Conservation (phyloP, 2,888 invertebrate species). For the Acrobasis repandana region DNA sequence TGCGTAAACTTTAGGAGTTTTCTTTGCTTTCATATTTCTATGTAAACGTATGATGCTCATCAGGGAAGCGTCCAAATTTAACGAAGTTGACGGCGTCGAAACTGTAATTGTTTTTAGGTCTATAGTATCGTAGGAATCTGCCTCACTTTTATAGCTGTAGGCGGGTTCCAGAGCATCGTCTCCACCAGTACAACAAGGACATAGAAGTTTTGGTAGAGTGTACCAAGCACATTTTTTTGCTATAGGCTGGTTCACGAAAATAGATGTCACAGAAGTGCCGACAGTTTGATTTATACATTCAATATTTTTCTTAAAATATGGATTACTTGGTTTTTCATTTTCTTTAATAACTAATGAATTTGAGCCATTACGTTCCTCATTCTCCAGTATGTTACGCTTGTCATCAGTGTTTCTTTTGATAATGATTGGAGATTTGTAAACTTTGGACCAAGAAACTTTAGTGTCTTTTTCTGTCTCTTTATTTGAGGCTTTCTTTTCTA, state of each 20-base stretch:
- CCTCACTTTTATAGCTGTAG: slow-evolving; percentile 37
- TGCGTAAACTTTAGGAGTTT: slow-evolving; percentile 42
- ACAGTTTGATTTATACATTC: slow-evolving; percentile 36
- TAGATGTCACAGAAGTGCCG: slow-evolving; percentile 43
- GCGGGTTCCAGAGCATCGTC: slow-evolving; percentile 35
- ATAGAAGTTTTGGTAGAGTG: slow-evolving; percentile 47
- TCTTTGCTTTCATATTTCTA: slow-evolving; percentile 42
- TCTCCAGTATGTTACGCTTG: slow-evolving; percentile 24
- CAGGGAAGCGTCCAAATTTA: slow-evolving; percentile 58
- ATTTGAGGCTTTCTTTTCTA: slow-evolving; percentile 25
- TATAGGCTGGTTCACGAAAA: slow-evolving; percentile 31
- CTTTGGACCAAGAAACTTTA: slow-evolving; percentile 55
- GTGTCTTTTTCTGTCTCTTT: slow-evolving; percentile 26
- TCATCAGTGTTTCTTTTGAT: slow-evolving; percentile 32
- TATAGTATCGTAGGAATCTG: slow-evolving; percentile 59
- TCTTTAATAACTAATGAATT: neutral
- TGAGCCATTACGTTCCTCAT: neutral
- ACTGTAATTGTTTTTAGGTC: slow-evolving; percentile 46
- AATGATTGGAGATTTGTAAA: slow-evolving; percentile 48
- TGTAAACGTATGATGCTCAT: slow-evolving; percentile 59
- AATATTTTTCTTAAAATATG: neutral
- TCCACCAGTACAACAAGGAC: slow-evolving; percentile 62
- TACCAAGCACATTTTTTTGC: slow-evolving; percentile 18
- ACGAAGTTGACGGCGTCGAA: slow-evolving; percentile 33
- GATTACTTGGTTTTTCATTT: neutral